These are phyloP conservation scores for Eremophila alpestris DNA, from an alignment of 2,797 vertebrate species.

Conservation along the genomic window DNA sequence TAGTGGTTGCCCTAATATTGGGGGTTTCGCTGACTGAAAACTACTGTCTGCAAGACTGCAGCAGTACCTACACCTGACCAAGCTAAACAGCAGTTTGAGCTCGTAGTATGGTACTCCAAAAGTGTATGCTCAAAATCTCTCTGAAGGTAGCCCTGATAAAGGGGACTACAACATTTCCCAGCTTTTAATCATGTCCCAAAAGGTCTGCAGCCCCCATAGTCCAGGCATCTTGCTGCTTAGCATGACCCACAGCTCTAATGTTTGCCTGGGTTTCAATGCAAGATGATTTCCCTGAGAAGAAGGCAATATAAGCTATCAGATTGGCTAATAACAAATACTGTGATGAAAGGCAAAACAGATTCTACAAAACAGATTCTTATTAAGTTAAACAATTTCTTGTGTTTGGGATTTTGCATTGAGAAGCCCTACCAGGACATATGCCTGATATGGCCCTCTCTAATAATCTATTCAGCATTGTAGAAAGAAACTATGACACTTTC, in stretches of 20 bases:
- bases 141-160: background rate
- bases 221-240: background rate
- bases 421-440: background rate
- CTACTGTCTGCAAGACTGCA: background rate
- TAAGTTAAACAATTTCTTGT: background rate
- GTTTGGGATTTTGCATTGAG: background rate
- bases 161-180: background rate
- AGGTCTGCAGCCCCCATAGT: accelerated
- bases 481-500: background rate
- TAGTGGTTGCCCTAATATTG: background rate
- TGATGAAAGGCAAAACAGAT: background rate
- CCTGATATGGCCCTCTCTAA: accelerated
- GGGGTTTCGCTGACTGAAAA: background rate
- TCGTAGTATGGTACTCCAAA: background rate
- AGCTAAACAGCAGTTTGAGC: background rate
- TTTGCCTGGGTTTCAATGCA: background rate
- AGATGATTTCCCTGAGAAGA: background rate
- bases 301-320: background rate
- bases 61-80: background rate
- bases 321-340: background rate
- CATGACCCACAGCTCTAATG: background rate
- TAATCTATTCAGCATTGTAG: background rate
- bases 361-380: background rate
- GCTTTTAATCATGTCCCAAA: background rate
- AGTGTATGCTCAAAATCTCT: background rate